Percentiles rank a stretch among this genome's conserved stretches.
Conservation (phyloP, 2,797 vertebrate genomes). For the Sparus aurata region DNA sequence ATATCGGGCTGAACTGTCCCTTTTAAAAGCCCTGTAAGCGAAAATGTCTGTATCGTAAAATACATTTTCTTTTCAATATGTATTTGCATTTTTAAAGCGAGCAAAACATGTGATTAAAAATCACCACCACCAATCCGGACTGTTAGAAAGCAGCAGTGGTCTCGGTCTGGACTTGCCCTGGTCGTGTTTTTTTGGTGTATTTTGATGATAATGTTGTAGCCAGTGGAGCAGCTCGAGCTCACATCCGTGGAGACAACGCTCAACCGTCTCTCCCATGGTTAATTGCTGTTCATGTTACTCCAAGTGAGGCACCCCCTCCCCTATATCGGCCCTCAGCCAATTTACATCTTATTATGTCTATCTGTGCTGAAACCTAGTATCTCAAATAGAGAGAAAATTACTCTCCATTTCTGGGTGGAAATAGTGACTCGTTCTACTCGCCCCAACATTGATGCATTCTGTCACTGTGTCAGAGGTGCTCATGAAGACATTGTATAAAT, state of each 20-base stretch:
- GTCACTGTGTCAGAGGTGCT: conserved; percentile 67
- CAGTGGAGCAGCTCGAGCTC: conserved; percentile 53
- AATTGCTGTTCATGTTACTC: conserved; percentile 80
- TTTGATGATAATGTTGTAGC: conserved; percentile 58
- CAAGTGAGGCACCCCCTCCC: conserved; percentile 61
- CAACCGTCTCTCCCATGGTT: conserved; percentile 68
- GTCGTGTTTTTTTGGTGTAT: conserved; percentile 38
- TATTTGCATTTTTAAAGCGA: conserved; percentile 1
- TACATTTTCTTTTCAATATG: background rate
- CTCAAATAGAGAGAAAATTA: conserved; percentile 82
- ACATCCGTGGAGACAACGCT: conserved; percentile 65
- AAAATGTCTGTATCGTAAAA: background rate
- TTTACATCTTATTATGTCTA: conserved; percentile 86
- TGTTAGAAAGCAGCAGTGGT: conserved; percentile 7
- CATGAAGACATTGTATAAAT: conserved; percentile 57
- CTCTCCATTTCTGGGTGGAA: conserved; percentile 69
- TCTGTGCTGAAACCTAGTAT: conserved; percentile 78
- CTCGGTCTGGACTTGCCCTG: conserved; percentile 10
- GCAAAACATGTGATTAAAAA: conserved; percentile 2
- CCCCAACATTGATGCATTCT: conserved; percentile 57
- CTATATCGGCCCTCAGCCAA: conserved; percentile 79
- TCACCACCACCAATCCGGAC: background rate
- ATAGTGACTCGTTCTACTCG: conserved; percentile 60
- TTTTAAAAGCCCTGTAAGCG: background rate
- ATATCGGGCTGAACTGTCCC: no score